Conservation (phyloP, 2,113 vertebrate species). For the Saccopteryx leptura region DNA sequence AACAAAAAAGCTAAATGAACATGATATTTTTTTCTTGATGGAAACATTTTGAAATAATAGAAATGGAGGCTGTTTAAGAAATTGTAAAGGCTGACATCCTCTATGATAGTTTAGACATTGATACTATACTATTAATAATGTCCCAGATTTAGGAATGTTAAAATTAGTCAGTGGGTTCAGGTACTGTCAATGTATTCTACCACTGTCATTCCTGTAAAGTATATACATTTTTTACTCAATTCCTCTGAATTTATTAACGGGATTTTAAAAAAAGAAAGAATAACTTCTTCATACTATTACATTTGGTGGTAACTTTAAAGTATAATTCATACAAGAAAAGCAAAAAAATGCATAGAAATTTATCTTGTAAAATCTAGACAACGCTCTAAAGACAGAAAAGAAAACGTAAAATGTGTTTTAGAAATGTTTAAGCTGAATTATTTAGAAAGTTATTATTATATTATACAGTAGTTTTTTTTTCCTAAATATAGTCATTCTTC, state of each 20-base stretch:
- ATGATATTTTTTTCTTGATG: not conserved
- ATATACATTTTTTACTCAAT: not conserved
- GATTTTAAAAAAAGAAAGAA: not conserved
- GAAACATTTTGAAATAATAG: not conserved
- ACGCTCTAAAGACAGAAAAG: not conserved
- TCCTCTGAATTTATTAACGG: not conserved
- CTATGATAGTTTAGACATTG: not conserved
- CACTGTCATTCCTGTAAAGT: not conserved
- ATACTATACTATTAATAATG: not conserved
- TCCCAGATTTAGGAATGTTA: not conserved
- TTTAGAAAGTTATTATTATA: not conserved
- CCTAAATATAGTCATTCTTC: not conserved
- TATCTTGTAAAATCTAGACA: not conserved
- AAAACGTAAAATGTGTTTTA: not conserved
- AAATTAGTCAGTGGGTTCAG: not conserved
- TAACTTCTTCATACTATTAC: not conserved
- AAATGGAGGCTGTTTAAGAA: not conserved
- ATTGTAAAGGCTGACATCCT: not conserved
- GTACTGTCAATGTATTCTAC: not conserved
- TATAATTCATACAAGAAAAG: not conserved
- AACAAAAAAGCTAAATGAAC: not conserved
- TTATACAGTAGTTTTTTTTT: not conserved
- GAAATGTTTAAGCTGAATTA: slow-evolving; percentile 16
- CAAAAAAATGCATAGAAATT: not conserved
- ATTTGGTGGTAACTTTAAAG: not conserved